Percentiles rank a stretch among this genome's conserved stretches.
These are phyloP conservation scores for Agonum fuliginosum DNA, from an alignment of 2,888 invertebrate genomes.

Conservation along the genomic window DNA sequence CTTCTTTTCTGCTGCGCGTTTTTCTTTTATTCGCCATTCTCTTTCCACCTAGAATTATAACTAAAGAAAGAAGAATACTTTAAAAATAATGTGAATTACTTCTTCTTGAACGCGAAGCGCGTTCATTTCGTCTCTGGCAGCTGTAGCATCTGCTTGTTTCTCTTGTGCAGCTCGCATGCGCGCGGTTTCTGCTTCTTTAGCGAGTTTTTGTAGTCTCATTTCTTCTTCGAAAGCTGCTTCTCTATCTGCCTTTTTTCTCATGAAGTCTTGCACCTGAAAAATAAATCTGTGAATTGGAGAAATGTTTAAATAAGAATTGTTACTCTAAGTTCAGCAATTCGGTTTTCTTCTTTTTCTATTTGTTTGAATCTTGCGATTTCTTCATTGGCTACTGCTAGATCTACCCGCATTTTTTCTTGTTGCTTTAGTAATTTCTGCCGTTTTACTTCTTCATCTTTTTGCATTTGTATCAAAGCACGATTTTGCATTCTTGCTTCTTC, in stretches of 20 bases:
- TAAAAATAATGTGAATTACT: slow-evolving; percentile 65
- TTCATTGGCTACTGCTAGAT: slow-evolving; percentile 78
- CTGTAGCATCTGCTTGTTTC: slow-evolving; percentile 74
- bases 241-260: slow-evolving; percentile 77
- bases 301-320: slow-evolving; percentile 16
- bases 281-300: background rate
- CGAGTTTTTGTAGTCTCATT: slow-evolving; percentile 74
- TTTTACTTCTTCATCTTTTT: slow-evolving; percentile 79
- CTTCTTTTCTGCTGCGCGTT: slow-evolving; percentile 77
- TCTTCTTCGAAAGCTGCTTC: slow-evolving; percentile 77
- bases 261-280: slow-evolving; percentile 76
- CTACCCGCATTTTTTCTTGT: slow-evolving; percentile 76
- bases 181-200: slow-evolving; percentile 79
- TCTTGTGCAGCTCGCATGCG: slow-evolving; percentile 74
- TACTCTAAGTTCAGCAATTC: slow-evolving; percentile 79
- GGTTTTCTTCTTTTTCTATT: slow-evolving; percentile 80
- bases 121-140: slow-evolving; percentile 74
- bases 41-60: slow-evolving; percentile 76
- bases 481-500: slow-evolving; percentile 81
- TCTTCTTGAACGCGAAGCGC: slow-evolving; percentile 75
- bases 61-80: background rate
- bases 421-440: slow-evolving; percentile 75
- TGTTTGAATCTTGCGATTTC: slow-evolving; percentile 78
- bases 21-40: slow-evolving; percentile 81
- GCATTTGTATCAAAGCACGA: slow-evolving; percentile 78